Base-by-base conservation (phyloP, 1,140 invertebrate genomes). In the Aphis craccivora region DNA sequence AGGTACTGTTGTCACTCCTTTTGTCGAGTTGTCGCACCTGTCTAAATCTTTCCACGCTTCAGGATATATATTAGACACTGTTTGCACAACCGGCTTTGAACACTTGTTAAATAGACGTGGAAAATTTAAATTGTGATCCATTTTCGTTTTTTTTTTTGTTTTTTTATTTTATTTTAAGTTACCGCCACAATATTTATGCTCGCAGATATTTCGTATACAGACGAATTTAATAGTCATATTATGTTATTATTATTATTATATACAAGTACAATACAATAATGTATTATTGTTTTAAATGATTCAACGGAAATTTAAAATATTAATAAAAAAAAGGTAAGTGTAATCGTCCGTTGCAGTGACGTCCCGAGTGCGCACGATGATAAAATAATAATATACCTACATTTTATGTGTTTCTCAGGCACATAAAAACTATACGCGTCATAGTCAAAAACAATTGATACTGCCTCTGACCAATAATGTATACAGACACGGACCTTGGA, bases 71-170 rank as follows among this genome's bases (percentile, higher is more conserved):
- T 93, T 93, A 93, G 91, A 93, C 91, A 93, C 91, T 93, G 81
- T 93, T 93, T 93, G 91, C 91, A 93, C 91, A 93, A 93, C 91
- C 91, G 91, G 91, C 91, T 93, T 53, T 53, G 91, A 93, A 93
- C 91, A 93, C 91, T 93, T 93, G 91, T 76, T 90, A 92, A 93
- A 93, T 93, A 93, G 81, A 93, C 48, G 91, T 83, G 91, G 51
- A 93, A 93, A 93, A 86, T 84, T 93, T 86, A 53, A 84, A 93
- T 51, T 55, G 91, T 93, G 91, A 93, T 93, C 81, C 23, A 84
- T 55, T 93, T 93, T 92, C 83, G 25, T 43, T n/a, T 91, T 67
- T 51, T 6, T 81, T 91, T 48, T 86, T n/a, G 25, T 30, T 88
- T 37, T 35, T 90, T 25, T n/a, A n/a, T 76, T 92, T 51, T 40